Conservation (phyloP, 23 tunicate species). For the Halocynthia roretzi region DNA sequence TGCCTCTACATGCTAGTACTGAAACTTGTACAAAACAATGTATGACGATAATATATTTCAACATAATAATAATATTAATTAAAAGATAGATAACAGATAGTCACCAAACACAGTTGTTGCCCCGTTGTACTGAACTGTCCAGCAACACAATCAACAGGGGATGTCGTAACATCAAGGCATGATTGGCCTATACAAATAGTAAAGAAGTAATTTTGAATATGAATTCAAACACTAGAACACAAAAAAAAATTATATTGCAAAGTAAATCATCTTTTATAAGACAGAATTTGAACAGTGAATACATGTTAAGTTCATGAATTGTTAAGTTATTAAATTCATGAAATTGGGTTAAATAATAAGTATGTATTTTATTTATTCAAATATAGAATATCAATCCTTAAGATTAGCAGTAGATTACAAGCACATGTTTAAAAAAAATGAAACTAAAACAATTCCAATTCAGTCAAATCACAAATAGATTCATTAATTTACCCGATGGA, state of each 20-base stretch:
- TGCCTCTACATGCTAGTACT: too few species aligned
- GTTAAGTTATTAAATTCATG: background rate
- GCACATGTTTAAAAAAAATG: background rate
- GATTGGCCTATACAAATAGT: slow-evolving; percentile 32
- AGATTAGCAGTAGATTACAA: too few species aligned
- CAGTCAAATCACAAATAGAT: background rate
- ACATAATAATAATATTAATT: background rate
- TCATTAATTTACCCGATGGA: slow-evolving; percentile 47
- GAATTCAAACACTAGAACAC: background rate
- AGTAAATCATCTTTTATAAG: too few species aligned
- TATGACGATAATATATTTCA: background rate
- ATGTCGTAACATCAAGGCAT: slow-evolving; percentile 43
- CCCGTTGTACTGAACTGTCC: slow-evolving; percentile 65
- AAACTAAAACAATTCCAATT: background rate
- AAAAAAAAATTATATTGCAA: slow-evolving; percentile 2
- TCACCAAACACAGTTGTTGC: slow-evolving; percentile 30
- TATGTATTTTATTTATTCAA: too few species aligned
- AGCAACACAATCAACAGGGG: slow-evolving; percentile 64
- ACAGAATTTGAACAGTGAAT: background rate
- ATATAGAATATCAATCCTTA: too few species aligned
- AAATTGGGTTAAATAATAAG: too few species aligned
- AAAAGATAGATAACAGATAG: background rate
- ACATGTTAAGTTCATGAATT: background rate
- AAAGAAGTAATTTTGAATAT: background rate
- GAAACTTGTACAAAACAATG: too few species aligned